phyloP scores from a whole-genome alignment of 2,888 invertebrate genomes.

The Alloscopus bannaensis region DNA sequence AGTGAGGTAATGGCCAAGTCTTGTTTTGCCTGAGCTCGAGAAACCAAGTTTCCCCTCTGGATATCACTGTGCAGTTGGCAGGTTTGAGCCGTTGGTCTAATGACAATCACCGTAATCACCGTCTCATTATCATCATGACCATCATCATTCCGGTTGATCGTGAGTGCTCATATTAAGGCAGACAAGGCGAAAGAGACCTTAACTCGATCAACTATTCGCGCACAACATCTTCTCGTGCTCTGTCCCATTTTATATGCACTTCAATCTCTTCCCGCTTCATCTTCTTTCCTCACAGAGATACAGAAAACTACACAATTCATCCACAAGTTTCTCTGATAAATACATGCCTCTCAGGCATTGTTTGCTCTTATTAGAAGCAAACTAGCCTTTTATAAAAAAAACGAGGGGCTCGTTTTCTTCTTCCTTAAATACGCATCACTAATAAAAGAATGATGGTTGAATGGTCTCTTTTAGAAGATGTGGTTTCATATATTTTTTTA shows the following conservation, averaged over 20 bases:
- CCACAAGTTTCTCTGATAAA: constrained; percentile 32
- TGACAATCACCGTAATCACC: constrained; percentile 57
- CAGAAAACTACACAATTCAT: constrained; percentile 5
- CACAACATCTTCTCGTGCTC: constrained; percentile 16
- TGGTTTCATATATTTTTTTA: no score
- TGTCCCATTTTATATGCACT: neutral
- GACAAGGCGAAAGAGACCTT: constrained; percentile 38
- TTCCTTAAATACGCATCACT: constrained; percentile 1
- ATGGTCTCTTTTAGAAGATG: no score
- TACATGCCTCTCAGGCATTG: constrained; percentile 37
- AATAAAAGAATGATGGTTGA: constrained; percentile 18
- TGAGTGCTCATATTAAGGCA: constrained; percentile 51
- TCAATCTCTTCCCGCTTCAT: constrained; percentile 1
- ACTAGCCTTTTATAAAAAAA: constrained; percentile 39
- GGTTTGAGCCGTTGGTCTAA: constrained; percentile 57
- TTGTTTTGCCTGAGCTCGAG: neutral
- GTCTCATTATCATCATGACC: constrained; percentile 54
- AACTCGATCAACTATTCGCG: constrained; percentile 43
- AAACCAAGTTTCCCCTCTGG: constrained; percentile 52
- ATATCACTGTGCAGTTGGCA: constrained; percentile 41
- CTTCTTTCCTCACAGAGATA: neutral
- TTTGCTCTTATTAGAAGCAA: constrained; percentile 51
- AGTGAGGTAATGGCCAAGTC: neutral
- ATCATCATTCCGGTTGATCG: constrained; percentile 60
- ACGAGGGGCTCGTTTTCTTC: constrained; percentile 8